Conservation (phyloP, 2,797 vertebrate species). For the Podarcis lilfordi region DNA sequence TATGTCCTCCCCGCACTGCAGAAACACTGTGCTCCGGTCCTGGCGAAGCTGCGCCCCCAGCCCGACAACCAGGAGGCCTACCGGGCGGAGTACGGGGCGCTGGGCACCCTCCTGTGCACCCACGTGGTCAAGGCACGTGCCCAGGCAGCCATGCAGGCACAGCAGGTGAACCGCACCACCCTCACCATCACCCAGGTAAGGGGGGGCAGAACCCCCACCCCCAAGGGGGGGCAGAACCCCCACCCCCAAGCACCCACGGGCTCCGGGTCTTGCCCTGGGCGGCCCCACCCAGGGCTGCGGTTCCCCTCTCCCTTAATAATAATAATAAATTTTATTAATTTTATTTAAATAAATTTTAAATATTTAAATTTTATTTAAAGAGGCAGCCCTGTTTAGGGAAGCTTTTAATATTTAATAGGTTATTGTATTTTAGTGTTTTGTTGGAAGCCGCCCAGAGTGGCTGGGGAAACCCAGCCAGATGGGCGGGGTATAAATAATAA, state of each 20-base stretch:
- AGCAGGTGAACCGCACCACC: constrained; percentile 93
- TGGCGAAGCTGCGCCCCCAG: constrained; percentile 73
- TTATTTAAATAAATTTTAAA: too few species aligned
- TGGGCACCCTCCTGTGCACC: constrained; percentile 89
- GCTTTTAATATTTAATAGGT: too few species aligned
- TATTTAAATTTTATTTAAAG: too few species aligned
- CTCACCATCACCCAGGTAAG: constrained; percentile 93
- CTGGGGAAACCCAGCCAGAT: too few species aligned
- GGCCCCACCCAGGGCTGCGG: rapidly evolving
- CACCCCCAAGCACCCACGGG: too few species aligned
- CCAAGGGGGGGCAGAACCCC: rapidly evolving
- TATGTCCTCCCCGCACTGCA: background rate
- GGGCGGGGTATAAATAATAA: too few species aligned
- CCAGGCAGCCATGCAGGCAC: constrained; percentile 91
- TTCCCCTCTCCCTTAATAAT: too few species aligned
- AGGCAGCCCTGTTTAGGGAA: too few species aligned
- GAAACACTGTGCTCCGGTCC: constrained; percentile 78
- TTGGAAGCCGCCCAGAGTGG: too few species aligned
- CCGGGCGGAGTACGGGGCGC: constrained; percentile 87
- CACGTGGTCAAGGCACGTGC: constrained; percentile 91
- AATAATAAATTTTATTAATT: too few species aligned
- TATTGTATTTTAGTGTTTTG: too few species aligned
- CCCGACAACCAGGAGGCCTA: constrained; percentile 89
- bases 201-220: rapidly evolving
- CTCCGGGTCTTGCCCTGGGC: too few species aligned